Base-by-base conservation (phyloP, 2,113 vertebrate genomes). In the Petrocephalus microphthalmus region DNA sequence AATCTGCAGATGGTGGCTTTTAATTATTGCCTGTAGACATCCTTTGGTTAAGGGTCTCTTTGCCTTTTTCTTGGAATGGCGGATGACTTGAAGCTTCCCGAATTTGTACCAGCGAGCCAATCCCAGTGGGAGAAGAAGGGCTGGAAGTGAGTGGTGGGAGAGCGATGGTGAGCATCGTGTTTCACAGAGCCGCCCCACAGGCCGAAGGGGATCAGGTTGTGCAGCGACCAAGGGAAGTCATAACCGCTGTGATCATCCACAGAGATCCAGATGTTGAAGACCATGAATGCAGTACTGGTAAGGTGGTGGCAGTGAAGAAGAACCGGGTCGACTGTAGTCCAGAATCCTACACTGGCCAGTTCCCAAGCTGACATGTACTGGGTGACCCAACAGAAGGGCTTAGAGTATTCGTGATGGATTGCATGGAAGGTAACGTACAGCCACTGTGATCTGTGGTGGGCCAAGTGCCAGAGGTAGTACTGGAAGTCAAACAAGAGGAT, bases 401-500 rank as follows among this genome's bases (percentile, higher is more conserved):
- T 90, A 0, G 91, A 93, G 87, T 92, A 95, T 0, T 93, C 93
- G 53, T 95, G 95, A 82, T 95, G 94, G 37, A 95, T 93, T 53
- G 95, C 94, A 2, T 96, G 94, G 91, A 96, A 95, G 25, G 92
- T 95, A 22, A 93, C 92, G 22, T 95, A 95, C 49, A 95, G 91
- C 95, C 94, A 96, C 83, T 89, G 89, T 89, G 95, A 91, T 84
- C 71, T 93, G 91, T 95, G 94, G 84, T 96, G 94, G 71, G 94
- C 91, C 88, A 94, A 87, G 89, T 96, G 95, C 94, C 95, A 96
- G 89, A 95, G 93, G 87, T 93, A 96, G 90, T 95, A 95, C 88
- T 96, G 95, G 57, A 95, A 94, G 90, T 96, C 94, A 92, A 95
- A 96, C 17, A 96, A 93, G 13, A 95, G 91, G 11, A 95, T 91